Evolutionary conservation across 2,797 vertebrate species (phyloP).

Genomic region (Esox lucius): DNA sequence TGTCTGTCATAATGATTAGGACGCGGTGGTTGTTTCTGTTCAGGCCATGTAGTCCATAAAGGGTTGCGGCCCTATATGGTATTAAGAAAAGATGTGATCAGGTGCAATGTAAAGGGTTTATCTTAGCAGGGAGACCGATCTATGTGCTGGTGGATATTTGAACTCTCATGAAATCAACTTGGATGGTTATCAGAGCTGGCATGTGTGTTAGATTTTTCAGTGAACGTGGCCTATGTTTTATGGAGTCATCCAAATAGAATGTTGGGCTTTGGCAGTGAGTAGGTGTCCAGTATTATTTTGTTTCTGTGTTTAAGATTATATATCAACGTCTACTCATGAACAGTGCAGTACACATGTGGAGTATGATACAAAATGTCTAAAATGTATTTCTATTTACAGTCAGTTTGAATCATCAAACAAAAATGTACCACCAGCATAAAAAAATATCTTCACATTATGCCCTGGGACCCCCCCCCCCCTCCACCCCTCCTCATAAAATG

Average conservation of each 20-base stretch:
- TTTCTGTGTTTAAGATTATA: too few species aligned
- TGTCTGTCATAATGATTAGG: background rate
- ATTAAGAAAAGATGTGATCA: background rate
- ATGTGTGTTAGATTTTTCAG: background rate
- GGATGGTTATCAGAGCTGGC: background rate
- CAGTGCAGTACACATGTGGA: too few species aligned
- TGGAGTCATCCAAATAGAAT: background rate
- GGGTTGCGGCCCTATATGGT: background rate
- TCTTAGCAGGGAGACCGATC: background rate
- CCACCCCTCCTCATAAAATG: too few species aligned
- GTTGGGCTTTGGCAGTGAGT: background rate
- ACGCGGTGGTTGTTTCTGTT: background rate
- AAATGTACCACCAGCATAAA: too few species aligned
- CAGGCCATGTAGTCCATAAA: background rate
- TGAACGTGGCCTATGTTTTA: conserved; percentile 1
- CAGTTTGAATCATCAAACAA: too few species aligned
- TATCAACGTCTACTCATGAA: too few species aligned
- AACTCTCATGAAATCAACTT: background rate
- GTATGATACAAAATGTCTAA: too few species aligned
- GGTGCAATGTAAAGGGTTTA: background rate
- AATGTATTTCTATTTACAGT: too few species aligned
- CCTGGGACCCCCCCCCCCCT: too few species aligned
- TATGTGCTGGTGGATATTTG: background rate
- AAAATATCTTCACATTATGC: too few species aligned
- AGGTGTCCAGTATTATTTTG: background rate